Percentiles rank a stretch among this genome's conserved stretches.
phyloP scores from a whole-genome alignment of 2,888 invertebrate species.

The Subacronicta megacephala region DNA sequence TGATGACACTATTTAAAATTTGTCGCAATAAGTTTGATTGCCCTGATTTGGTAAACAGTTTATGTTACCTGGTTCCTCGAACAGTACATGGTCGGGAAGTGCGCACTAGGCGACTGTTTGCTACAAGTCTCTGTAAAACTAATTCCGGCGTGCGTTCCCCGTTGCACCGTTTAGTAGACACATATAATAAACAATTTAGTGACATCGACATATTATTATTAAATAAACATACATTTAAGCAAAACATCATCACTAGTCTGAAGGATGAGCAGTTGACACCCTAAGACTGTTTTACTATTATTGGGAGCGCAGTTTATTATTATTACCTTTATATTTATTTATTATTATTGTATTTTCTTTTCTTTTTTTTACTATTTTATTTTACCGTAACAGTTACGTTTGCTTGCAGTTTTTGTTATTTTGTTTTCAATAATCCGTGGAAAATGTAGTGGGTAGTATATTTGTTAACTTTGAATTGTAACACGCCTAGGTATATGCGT shows the following conservation, averaged over 20 bases:
- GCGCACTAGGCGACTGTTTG: neutral
- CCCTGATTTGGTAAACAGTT: neutral
- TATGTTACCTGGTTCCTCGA: constrained; percentile 1
- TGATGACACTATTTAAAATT: neutral
- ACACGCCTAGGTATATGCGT: neutral
- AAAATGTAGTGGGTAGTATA: neutral
- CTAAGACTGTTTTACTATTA: neutral
- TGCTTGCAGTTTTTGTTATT: neutral
- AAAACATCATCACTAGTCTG: too few species aligned
- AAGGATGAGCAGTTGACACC: too few species aligned
- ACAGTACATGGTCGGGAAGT: neutral
- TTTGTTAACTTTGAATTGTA: constrained; percentile 2
- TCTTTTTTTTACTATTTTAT: neutral
- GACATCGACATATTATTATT: too few species aligned
- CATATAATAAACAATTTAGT: neutral
- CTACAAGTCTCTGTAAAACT: neutral
- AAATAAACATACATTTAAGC: too few species aligned
- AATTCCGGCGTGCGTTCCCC: neutral
- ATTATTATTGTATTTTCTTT: neutral
- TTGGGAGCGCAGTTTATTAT: neutral
- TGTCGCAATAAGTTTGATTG: neutral
- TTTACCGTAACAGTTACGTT: neutral
- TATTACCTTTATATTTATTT: neutral
- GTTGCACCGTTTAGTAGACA: too few species aligned
- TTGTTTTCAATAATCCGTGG: neutral